Percentiles rank a stretch among this genome's conserved stretches.
phyloP scores from a whole-genome alignment of 30 jellyfish, hydroid and myxozoan genomes.

The Hydractinia echinata region DNA sequence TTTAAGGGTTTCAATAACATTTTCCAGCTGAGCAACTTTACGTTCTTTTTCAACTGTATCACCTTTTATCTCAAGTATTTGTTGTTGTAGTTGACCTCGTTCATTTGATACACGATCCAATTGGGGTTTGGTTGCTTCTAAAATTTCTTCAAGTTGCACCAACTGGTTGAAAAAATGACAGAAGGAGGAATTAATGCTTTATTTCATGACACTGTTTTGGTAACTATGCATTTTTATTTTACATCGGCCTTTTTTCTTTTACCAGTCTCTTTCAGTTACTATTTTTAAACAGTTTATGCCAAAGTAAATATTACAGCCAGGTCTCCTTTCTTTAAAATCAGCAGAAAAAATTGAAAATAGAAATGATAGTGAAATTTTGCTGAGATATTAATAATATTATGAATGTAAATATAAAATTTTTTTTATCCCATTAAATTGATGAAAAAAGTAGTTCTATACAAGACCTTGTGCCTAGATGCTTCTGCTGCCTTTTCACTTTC shows the following conservation, averaged over 20 bases:
- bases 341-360: too few species aligned
- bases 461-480: slow-evolving; percentile 58
- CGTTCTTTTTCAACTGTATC: slow-evolving; percentile 28
- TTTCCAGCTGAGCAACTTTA: slow-evolving; percentile 29
- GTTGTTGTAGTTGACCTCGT: slow-evolving; percentile 49
- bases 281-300: too few species aligned
- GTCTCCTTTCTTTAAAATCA: too few species aligned
- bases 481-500: slow-evolving; percentile 65
- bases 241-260: too few species aligned
- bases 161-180: slow-evolving; percentile 30
- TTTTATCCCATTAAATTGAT: too few species aligned
- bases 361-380: too few species aligned
- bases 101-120: slow-evolving; percentile 48
- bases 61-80: slow-evolving; percentile 33
- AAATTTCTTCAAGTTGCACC: slow-evolving; percentile 51
- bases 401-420: too few species aligned
- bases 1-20: slow-evolving; percentile 3
- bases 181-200: not conserved
- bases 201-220: not conserved
- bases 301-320: too few species aligned
- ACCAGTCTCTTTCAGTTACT: too few species aligned
- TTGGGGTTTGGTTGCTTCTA: slow-evolving; percentile 59
- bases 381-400: too few species aligned
- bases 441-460: not conserved
- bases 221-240: too few species aligned